Conservation (phyloP, 2,888 invertebrate species). For the Scrobipalpa atriplicella region DNA sequence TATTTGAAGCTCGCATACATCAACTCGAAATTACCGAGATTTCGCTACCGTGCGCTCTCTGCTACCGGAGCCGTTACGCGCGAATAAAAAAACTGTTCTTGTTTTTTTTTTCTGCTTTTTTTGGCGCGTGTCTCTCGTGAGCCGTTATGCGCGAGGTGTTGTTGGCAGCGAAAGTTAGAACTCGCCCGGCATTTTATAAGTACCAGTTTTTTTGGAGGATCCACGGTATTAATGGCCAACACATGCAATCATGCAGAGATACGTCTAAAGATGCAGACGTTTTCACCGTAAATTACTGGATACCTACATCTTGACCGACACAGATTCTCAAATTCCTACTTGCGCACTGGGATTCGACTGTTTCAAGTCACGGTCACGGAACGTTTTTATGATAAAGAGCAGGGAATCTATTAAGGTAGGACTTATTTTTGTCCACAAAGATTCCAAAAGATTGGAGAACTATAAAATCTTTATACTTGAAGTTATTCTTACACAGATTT, state of each 20-base stretch:
- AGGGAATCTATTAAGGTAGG: too few species aligned
- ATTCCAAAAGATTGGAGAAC: too few species aligned
- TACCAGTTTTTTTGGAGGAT: conserved; percentile 40
- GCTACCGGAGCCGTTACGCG: conserved; percentile 81
- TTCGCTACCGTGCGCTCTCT: conserved; percentile 64
- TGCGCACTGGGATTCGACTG: too few species aligned
- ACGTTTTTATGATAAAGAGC: too few species aligned
- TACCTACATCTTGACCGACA: background rate
- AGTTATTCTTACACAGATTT: background rate
- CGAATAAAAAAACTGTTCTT: conserved; percentile 65
- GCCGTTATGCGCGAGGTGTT: conserved; percentile 72
- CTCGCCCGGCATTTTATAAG: conserved; percentile 44
- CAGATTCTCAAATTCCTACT: background rate
- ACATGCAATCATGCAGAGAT: conserved; percentile 11
- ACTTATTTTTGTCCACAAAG: too few species aligned
- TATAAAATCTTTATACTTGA: too few species aligned
- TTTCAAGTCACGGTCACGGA: too few species aligned
- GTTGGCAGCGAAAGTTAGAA: conserved; percentile 78
- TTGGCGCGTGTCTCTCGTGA: conserved; percentile 77
- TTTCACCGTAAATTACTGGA: background rate
- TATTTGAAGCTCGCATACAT: conserved; percentile 63
- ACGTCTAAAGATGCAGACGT: background rate
- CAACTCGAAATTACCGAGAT: conserved; percentile 62
- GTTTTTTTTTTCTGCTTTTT: conserved; percentile 62
- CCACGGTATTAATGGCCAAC: conserved; percentile 32